Evolutionary conservation across 2,113 vertebrate species (phyloP), one percentile per base, ranked within the genome.

Genomic region (Dendrocopos noguchii): DNA sequence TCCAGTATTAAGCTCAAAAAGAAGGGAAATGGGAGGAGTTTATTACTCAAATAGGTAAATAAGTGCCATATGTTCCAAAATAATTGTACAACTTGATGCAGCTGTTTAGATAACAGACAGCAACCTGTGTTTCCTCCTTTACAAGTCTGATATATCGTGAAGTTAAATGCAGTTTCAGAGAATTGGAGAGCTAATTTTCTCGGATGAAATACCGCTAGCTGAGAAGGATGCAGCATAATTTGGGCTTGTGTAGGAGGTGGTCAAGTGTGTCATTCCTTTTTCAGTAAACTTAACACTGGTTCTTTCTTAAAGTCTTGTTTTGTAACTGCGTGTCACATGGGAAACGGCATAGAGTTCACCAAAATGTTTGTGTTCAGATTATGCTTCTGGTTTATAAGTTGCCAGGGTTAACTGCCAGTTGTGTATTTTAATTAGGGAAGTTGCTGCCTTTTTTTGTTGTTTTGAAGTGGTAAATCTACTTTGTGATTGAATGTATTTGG

Each of bases 191-290:
- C 19, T 53, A 1, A 31, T 71, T 28, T 91, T 20, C 22, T 92
- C 39, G 31, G 14, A 13, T 63, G 29, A 92, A 85, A 76, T 90
- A 63, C 66, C 66, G 68, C 89, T 56, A 75, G 1, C 10, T 61
- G 16, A 59, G 34, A 80, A 78, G 18, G 39, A n/a, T 18, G 75
- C n/a, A 74, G 2, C 1, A 1, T 80, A 50, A 53, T 72, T 83
- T 83, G 36, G 15, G 56, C 53, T 50, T 46, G 11, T 77, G 52
- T 83, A 71, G 25, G 25, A 46, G n/a, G 47, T 46, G 65, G 33
- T 72, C 50, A 80, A 50, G 59, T 66, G 36, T 6, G 6, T 68
- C 63, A 92, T 96, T 97, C 92, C 86, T 91, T 89, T 95, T 92
- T 61, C 66, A 34, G 24, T 78, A 80, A 91, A 78, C 15, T 71